Conservation (phyloP, 2,888 invertebrate genomes). For the Orchestes rusci region DNA sequence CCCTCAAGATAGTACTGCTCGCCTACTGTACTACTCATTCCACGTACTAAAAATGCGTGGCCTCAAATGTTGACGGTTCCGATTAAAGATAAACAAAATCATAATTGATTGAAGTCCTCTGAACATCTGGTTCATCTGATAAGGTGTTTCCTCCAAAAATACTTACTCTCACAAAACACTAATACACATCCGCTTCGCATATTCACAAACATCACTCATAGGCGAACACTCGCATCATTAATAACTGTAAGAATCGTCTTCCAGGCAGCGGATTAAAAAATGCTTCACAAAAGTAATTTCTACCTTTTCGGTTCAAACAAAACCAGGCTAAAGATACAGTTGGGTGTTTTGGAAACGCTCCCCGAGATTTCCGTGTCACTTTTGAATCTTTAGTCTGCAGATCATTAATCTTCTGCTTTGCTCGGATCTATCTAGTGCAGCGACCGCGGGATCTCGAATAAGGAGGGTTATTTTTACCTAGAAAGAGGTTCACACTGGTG, state of each 20-base stretch:
- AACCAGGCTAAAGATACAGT: constrained; percentile 40
- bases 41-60: constrained; percentile 19
- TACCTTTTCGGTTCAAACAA: constrained; percentile 38
- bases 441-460: too few relatives aligned
- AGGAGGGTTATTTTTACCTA: too few relatives aligned
- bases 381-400: constrained; percentile 44
- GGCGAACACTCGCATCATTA: constrained; percentile 20
- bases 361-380: constrained; percentile 46
- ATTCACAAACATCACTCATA: constrained; percentile 13
- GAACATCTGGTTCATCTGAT: constrained; percentile 14
- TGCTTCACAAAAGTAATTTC: constrained; percentile 27
- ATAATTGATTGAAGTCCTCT: constrained; percentile 21
- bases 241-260: constrained; percentile 16
- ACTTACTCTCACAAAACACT: background rate
- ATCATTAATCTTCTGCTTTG: constrained; percentile 45
- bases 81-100: constrained; percentile 23
- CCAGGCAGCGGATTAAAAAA: constrained; percentile 19
- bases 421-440: too few relatives aligned
- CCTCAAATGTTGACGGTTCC: constrained; percentile 23
- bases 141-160: background rate
- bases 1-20: constrained; percentile 12
- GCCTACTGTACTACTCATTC: constrained; percentile 25
- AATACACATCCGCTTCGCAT: too few relatives aligned
- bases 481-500: too few relatives aligned
- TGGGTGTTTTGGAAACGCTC: constrained; percentile 40